Evolutionary conservation across 2,113 vertebrate species (phyloP), one percentile per base, ranked within the genome.

Genomic region (Danionella cerebrum): DNA sequence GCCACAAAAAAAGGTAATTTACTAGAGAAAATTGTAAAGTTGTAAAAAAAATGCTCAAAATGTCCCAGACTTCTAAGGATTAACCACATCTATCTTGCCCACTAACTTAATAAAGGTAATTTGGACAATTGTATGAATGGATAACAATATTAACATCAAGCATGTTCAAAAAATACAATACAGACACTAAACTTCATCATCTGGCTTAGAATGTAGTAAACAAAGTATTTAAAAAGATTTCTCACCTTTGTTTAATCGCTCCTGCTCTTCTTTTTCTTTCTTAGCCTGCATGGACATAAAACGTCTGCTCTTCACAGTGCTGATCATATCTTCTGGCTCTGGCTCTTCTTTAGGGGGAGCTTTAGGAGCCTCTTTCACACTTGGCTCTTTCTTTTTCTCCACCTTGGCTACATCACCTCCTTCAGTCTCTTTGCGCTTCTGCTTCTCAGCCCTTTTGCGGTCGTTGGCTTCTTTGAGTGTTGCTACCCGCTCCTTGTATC

Each of bases 401-500:
- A 62, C 25, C 2, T 27, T 42, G 0, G 25, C 14, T n/a, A 57
- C 3, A 8, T 2, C 72, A 10, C 80, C 85, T 45, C 90, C 91
- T 38, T 25, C 63, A 6, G 10, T 73, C 76, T 98, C 93, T 77
- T 96, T 98, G 11, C 84, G 84, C 27, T 83, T 93, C 75, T 91
- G 91, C 71, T 90, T 98, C 79, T 95, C 94, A 0, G 92, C 96
- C 48, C 84, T 90, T 77, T 93, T 95, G 73, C 93, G 95, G 73
- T 97, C 93, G 0, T 98, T 98, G 69, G 90, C 93, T 71, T 95
- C 94, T 78, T 98, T 99, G 42, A 97, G 71, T 48, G 92, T 80
- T 0, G 96, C 95, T 0, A 98, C 79, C 1, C 96, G 91, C 65
- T 99, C 96, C 79, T 94, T 96, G 94, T 95, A 98, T 29, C 97